These are phyloP conservation scores for Laothoe populi DNA, from an alignment of 2,888 invertebrate species.

Conservation along the genomic window DNA sequence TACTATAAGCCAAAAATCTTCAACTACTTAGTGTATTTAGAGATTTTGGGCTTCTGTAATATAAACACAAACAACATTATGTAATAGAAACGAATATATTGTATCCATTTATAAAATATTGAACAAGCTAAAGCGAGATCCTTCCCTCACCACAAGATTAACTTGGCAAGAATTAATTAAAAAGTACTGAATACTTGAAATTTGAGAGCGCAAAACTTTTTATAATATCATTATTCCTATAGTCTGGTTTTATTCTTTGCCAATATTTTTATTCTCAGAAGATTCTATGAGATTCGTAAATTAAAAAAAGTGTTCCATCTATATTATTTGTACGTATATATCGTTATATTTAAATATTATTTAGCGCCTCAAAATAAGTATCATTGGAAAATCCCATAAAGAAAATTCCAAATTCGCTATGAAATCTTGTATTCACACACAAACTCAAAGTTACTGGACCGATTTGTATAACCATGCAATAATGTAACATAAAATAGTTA, in stretches of 20 bases:
- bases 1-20: too few relatives aligned
- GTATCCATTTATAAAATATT: not conserved
- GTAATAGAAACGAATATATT: not conserved
- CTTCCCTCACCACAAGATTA: constrained; percentile 1
- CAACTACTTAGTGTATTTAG: too few relatives aligned
- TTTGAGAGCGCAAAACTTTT: constrained; percentile 12
- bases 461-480: not conserved
- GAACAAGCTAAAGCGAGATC: not conserved
- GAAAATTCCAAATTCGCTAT: too few relatives aligned
- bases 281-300: not conserved
- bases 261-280: not conserved
- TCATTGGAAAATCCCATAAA: too few relatives aligned
- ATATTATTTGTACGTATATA: not conserved
- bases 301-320: not conserved
- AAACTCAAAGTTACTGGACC: too few relatives aligned
- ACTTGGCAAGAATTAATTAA: constrained; percentile 15
- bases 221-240: not conserved
- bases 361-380: too few relatives aligned
- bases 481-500: not conserved
- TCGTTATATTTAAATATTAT: not conserved
- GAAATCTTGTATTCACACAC: too few relatives aligned
- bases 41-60: too few relatives aligned
- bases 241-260: not conserved
- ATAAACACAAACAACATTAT: not conserved
- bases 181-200: constrained; percentile 14